phyloP scores from a whole-genome alignment of 1,140 invertebrate genomes.

The Drosophila sucinea region DNA sequence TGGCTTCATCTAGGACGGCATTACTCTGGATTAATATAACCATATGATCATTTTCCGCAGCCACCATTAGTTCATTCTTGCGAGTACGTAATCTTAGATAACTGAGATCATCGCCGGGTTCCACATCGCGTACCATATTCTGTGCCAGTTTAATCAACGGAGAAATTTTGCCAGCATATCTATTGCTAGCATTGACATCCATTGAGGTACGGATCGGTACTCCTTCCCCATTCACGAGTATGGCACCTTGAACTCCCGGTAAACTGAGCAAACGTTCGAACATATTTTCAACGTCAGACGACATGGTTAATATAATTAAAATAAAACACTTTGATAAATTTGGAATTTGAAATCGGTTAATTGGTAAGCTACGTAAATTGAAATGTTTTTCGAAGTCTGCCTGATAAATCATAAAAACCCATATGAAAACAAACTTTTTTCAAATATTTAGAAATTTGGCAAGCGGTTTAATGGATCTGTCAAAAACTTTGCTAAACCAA shows the following conservation, averaged over 20 bases:
- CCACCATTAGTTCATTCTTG: conserved; percentile 36
- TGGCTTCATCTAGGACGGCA: conserved; percentile 19
- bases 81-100: conserved; percentile 45
- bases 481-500: too few relatives aligned
- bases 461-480: too few relatives aligned
- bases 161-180: conserved; percentile 22
- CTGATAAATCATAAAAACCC: not conserved
- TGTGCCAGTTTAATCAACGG: conserved; percentile 31
- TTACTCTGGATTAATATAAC: conserved; percentile 39
- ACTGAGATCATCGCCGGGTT: conserved; percentile 28
- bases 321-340: not conserved
- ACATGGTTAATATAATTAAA: conserved; percentile 4
- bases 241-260: conserved; percentile 36
- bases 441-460: too few relatives aligned
- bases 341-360: not conserved
- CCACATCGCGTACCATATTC: conserved; percentile 25
- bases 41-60: conserved; percentile 42
- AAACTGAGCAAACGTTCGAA: conserved; percentile 34
- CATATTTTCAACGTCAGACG: not conserved
- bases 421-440: too few relatives aligned
- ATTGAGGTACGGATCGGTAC: conserved; percentile 27
- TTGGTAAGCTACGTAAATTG: not conserved
- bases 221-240: conserved; percentile 31
- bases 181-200: not conserved
- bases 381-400: not conserved